Percentiles rank a stretch among this genome's conserved stretches.
These are phyloP conservation scores for Creontiades dilutus DNA, from an alignment of 2,888 invertebrate species.

Conservation along the genomic window DNA sequence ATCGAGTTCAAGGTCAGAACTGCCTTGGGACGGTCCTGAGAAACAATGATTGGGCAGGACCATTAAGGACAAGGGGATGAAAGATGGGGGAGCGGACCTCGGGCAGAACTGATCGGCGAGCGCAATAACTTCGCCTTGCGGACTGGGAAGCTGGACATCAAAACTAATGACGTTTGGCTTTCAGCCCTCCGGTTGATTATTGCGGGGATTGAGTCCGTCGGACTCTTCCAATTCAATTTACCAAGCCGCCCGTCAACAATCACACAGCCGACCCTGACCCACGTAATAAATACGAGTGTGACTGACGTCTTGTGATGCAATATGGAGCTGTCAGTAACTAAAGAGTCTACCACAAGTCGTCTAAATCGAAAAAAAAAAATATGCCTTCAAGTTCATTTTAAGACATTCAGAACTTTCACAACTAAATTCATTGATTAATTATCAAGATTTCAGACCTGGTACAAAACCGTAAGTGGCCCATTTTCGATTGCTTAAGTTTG, in stretches of 20 bases:
- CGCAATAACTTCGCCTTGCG: constrained; percentile 3
- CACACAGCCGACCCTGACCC: not conserved
- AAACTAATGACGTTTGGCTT: not conserved
- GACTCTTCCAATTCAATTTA: constrained; percentile 15
- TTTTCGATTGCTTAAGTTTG: too few relatives aligned
- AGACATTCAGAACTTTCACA: too few relatives aligned
- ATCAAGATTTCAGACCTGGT: too few relatives aligned
- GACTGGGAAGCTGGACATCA: not conserved
- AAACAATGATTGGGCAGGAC: constrained; percentile 7
- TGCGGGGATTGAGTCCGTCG: not conserved
- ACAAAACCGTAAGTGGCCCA: too few relatives aligned
- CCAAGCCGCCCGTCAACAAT: not conserved
- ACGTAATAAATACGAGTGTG: not conserved
- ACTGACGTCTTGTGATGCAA: too few relatives aligned
- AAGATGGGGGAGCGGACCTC: constrained; percentile 17
- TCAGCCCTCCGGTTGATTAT: constrained; percentile 5
- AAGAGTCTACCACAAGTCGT: too few relatives aligned
- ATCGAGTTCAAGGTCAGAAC: constrained; percentile 8
- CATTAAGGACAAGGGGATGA: not conserved
- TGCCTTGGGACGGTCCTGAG: not conserved
- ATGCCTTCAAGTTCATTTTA: too few relatives aligned
- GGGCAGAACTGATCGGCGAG: not conserved
- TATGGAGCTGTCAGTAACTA: too few relatives aligned
- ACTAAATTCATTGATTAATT: too few relatives aligned
- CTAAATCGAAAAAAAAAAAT: too few relatives aligned